Evolutionary conservation across 1,140 invertebrate genomes (phyloP), one percentile per base, ranked within the genome.

Genomic region (Vollenhovia emeryi): DNA sequence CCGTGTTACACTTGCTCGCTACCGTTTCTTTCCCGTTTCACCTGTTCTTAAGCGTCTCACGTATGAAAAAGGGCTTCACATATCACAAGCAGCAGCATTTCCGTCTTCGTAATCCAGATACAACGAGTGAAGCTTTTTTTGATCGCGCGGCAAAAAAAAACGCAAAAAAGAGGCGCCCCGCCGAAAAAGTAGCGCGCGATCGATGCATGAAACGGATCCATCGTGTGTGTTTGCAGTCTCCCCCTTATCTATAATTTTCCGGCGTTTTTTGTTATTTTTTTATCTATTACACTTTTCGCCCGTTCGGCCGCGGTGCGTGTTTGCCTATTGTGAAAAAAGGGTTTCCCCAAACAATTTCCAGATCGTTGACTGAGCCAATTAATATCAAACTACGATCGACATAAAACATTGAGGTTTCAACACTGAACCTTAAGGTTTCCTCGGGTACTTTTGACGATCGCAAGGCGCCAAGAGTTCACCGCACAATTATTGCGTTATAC

Each of bases 181-280:
- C 45, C 60, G 36, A 80, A 80, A 71, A 69, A 76, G 64, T 52
- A 40, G 60, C 36, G 33, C 36, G 33, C 73, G 86, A 73, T 82
- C 86, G 69, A 78, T 78, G 55, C 85, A 80, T 36, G 66, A 75
- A 87, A 86, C 76, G 79, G 69, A 85, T 76, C 69, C 68, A 83
- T 52, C 36, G 55, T 79, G 69, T 85, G 55, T 79, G 69, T 85
- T 84, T 78, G 68, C 57, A 48, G 80, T 66, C 83, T 68, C 75
- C 71, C 79, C 64, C 86, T 82, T 82, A 82, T 82, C 66, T 82
- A 82, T 66, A 82, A 82, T 82, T 82, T 71, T 73, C 78, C 78
- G 40, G 33, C 36, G 68, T 64, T 66, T 85, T 80, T 85, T 80
- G 50, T 45, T 69, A 48, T 80, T 80, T 85, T 73, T 66, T 43